Evolutionary conservation across 1,140 invertebrate species (phyloP).

Genomic region (Cydia amplana): DNA sequence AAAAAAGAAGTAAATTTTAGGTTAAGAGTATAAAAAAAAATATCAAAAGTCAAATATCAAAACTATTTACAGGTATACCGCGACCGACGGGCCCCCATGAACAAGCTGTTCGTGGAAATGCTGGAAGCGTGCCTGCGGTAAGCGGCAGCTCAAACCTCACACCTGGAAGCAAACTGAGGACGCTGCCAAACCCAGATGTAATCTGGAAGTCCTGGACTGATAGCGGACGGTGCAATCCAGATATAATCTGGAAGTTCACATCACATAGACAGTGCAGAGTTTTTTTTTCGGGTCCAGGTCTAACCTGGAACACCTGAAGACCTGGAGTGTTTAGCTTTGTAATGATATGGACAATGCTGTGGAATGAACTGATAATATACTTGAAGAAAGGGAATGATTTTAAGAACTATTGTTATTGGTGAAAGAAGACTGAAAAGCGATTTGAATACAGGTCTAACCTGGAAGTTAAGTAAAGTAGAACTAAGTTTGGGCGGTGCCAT

Average conservation of each 20-base stretch:
- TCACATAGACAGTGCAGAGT: neutral
- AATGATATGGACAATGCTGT: too few relatives aligned
- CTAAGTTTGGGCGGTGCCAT: too few relatives aligned
- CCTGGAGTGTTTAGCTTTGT: too few relatives aligned
- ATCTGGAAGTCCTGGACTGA: neutral
- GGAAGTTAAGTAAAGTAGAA: too few relatives aligned
- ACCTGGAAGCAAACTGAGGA: neutral
- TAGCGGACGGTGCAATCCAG: too few relatives aligned
- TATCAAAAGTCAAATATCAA: too few relatives aligned
- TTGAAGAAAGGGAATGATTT: neutral
- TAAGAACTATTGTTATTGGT: too few relatives aligned
- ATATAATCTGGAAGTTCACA: too few relatives aligned
- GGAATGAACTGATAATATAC: neutral
- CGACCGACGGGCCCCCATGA: conserved; percentile 94
- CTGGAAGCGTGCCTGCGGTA: conserved; percentile 88
- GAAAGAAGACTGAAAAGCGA: too few relatives aligned
- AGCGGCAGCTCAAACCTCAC: neutral
- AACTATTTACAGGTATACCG: conserved; percentile 85
- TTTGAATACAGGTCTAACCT: too few relatives aligned
- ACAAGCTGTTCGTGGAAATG: conserved; percentile 98
- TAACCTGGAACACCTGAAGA: neutral
- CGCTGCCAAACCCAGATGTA: neutral
- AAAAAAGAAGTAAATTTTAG: neutral
- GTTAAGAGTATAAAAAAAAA: too few relatives aligned
- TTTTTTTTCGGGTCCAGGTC: neutral